Base-by-base conservation (phyloP, 64 coral and sea anemone genomes). In the Trachythela sp. region DNA sequence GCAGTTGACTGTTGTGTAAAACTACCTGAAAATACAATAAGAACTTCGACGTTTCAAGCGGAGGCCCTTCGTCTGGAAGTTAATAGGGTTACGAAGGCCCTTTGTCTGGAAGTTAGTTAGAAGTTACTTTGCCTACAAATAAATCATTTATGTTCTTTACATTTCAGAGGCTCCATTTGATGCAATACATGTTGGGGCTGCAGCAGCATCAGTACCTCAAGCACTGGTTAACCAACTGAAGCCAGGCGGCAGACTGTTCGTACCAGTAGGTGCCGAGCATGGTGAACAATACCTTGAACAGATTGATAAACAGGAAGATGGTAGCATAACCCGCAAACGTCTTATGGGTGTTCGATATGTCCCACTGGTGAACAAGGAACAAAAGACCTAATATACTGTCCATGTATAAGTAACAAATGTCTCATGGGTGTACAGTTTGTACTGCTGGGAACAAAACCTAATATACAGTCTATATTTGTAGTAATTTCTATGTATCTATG, bases 121-220 rank as follows among this genome's bases (percentile, higher is more conserved):
- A 59, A 48, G 39, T 39, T 48, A 97, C 90, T 88, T 92, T 88
- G n/a, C n/a, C n/a, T n/a, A n/a, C n/a, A n/a, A n/a, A n/a, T n/a
- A n/a, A n/a, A n/a, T n/a, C n/a, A 92, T 90, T 20, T 88, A 92
- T 13, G 88, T 91, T 88, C 90, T 88, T 22, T 90, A 92, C 77
- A 83, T 77, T 72, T 77, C 91, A 77, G 96, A 94, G 27, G 89
- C 87, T 42, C 96, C 96, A 11, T 99, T 83, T 89, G 91, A 99
- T 87, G 96, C 96, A 75, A 99, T 99, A 15, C 96, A 99, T 87
- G 96, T 99, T 49, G 96, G 96, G 29, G 96, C 96, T 40, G 96
- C 96, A 26, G 96, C 96, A 34, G 77, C 96, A 14, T 64, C 26
- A 20, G 70, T 99, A 13, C 96, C 96, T 41, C 70, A 92, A 88